Evolutionary conservation across 2,113 vertebrate species (phyloP), one percentile per base, ranked within the genome.

Genomic region (Amazona guildingii): DNA sequence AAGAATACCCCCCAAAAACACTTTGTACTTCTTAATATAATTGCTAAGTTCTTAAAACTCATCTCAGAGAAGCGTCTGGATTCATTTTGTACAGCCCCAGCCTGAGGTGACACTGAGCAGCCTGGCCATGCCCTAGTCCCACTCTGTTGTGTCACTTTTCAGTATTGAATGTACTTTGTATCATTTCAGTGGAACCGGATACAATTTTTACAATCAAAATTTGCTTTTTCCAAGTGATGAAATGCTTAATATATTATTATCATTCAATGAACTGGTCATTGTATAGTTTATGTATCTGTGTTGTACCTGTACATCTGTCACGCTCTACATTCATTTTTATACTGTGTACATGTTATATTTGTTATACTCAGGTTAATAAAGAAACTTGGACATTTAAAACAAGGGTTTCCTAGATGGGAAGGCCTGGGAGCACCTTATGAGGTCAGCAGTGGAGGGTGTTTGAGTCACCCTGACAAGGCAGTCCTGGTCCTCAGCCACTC

Each of bases 161-260:
- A 97, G 97, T 98, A 98, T 98, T 97, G 98, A 99, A 99, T 99
- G 99, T 99, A 98, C 98, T 99, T 99, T 99, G 98, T 98, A 99
- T 96, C 98, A 97, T 98, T 97, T 97, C 98, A 92, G 98, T 98
- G 97, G 98, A 98, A 96, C 84, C 89, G 88, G 92, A 97, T 89
- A 95, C 96, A 86, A 89, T 98, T 98, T 98, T 98, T 98, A 98
- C 96, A 96, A 88, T 86, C 91, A 73, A 78, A 96, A 95, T 75
- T 89, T 95, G 97, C 88, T 97, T 97, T 96, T 95, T 95, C 93
- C 96, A 96, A 95, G 86, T 96, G 92, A 93, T 82, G 59, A 97
- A 88, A 94, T 94, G 92, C 95, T 87, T 95, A 97, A 81, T 92
- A 43, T 85, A 76, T 91, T 94, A 49, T 75, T 92, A 25, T 69